Conservation (phyloP, 2,888 invertebrate species). For the Cabera pusaria region DNA sequence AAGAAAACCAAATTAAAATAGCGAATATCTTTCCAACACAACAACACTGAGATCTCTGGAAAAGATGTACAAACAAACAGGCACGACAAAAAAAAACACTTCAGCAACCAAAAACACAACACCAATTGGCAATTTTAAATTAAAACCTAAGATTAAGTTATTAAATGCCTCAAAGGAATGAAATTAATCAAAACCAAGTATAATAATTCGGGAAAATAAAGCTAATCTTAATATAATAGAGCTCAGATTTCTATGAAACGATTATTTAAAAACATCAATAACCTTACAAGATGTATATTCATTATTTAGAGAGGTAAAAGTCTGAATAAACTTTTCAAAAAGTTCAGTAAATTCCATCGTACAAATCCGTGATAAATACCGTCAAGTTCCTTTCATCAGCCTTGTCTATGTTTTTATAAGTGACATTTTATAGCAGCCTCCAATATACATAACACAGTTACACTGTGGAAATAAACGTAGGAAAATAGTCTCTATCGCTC, state of each 20-base stretch:
- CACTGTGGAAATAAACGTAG: conserved; percentile 37
- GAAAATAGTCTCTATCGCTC: conserved; percentile 8
- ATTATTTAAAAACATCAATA: not conserved
- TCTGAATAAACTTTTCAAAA: conserved; percentile 18
- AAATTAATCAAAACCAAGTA: conserved; percentile 19
- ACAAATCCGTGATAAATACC: conserved; percentile 33
- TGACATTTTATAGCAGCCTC: conserved; percentile 31
- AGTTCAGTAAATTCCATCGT: conserved; percentile 33
- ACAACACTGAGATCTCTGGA: conserved; percentile 54
- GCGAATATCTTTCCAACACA: conserved; percentile 35
- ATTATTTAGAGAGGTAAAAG: conserved; percentile 15
- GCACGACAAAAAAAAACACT: conserved; percentile 34
- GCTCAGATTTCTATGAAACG: not conserved
- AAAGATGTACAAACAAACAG: conserved; percentile 26
- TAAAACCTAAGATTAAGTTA: conserved; percentile 24
- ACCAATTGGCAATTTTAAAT: conserved; percentile 34
- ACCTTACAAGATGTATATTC: conserved; percentile 8
- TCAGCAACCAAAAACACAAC: conserved; percentile 34
- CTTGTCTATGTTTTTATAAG: conserved; percentile 27
- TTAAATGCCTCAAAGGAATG: conserved; percentile 65
- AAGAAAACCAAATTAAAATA: conserved; percentile 23
- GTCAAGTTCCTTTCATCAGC: conserved; percentile 38
- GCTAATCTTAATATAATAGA: not conserved
- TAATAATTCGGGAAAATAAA: conserved; percentile 4
- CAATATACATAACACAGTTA: conserved; percentile 40